Percentiles rank a stretch among this genome's conserved stretches.
These are phyloP conservation scores for Mythimna ferrago DNA, from an alignment of 2,888 invertebrate species.

Conservation along the genomic window DNA sequence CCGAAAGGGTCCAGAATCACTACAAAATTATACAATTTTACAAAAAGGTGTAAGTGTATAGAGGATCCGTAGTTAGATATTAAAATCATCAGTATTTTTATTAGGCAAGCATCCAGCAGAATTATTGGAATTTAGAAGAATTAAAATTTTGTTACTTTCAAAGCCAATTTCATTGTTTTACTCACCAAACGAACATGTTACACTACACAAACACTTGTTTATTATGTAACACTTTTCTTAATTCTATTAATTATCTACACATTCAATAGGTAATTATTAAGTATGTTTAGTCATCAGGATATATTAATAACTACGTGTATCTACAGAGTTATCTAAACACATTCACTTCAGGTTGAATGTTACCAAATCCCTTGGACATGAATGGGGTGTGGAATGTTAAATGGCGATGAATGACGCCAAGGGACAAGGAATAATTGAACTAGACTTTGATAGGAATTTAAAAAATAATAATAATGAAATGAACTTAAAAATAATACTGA, in stretches of 20 bases:
- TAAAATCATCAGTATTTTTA: slow-evolving; percentile 65
- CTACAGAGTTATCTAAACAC: slow-evolving; percentile 23
- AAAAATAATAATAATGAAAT: not conserved
- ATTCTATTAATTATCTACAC: slow-evolving; percentile 38
- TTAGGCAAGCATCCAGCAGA: slow-evolving; percentile 61
- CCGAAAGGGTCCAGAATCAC: not conserved
- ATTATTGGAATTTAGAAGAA: slow-evolving; percentile 58
- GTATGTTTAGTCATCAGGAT: slow-evolving; percentile 2
- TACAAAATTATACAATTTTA: slow-evolving; percentile 15
- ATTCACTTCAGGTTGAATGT: slow-evolving; percentile 32
- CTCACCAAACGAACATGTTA: slow-evolving; percentile 63
- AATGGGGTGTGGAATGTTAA: slow-evolving; percentile 31
- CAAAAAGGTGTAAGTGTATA: slow-evolving; percentile 29
- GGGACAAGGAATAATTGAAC: slow-evolving; percentile 39
- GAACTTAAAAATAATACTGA: not conserved
- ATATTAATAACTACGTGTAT: slow-evolving; percentile 32
- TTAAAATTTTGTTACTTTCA: slow-evolving; percentile 50
- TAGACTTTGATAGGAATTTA: slow-evolving; percentile 18
- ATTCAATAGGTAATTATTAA: slow-evolving; percentile 6
- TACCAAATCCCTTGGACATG: slow-evolving; percentile 44
- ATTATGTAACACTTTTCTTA: slow-evolving; percentile 39
- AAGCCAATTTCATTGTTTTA: slow-evolving; percentile 61
- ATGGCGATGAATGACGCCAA: slow-evolving; percentile 25
- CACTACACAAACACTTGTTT: slow-evolving; percentile 63
- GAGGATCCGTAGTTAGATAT: slow-evolving; percentile 43